phyloP scores from a whole-genome alignment of 2,113 vertebrate genomes.

The Ariopsis seemanni region DNA sequence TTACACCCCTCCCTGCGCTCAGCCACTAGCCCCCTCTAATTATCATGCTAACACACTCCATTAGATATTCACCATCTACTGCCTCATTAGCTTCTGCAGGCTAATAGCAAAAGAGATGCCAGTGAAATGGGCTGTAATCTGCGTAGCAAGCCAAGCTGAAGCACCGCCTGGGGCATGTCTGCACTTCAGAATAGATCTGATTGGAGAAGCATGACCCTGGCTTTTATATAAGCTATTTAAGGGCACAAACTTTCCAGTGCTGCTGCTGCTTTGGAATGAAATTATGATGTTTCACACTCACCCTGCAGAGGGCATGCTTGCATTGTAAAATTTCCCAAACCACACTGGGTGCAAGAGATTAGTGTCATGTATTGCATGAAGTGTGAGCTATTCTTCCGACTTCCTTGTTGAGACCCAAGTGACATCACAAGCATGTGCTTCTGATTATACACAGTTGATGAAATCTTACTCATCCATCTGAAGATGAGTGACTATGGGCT shows the following conservation, averaged over 20 bases:
- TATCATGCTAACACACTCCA: slow-evolving; percentile 58
- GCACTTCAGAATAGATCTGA: slow-evolving; percentile 46
- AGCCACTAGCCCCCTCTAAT: slow-evolving; percentile 50
- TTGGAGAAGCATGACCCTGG: slow-evolving; percentile 29
- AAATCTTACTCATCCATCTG: slow-evolving; percentile 21
- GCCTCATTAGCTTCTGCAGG: slow-evolving; percentile 57
- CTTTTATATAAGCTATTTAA: slow-evolving; percentile 42
- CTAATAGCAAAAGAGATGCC: slow-evolving; percentile 55
- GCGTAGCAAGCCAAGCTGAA: slow-evolving; percentile 39
- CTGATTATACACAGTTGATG: slow-evolving; percentile 18
- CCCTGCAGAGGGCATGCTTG: slow-evolving; percentile 69
- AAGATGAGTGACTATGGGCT: slow-evolving; percentile 23
- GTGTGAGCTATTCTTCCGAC: neutral
- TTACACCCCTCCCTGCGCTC: slow-evolving; percentile 36
- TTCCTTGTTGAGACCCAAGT: neutral
- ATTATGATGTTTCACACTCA: neutral
- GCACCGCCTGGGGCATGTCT: slow-evolving; percentile 51
- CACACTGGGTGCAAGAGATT: neutral
- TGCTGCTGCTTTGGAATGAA: slow-evolving; percentile 13
- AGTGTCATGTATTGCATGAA: neutral
- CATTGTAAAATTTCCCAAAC: slow-evolving; percentile 32
- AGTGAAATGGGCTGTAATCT: slow-evolving; percentile 53
- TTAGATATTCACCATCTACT: slow-evolving; percentile 58
- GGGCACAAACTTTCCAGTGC: slow-evolving; percentile 12
- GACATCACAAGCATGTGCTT: slow-evolving; percentile 23